Evolutionary conservation across 2,888 invertebrate species (phyloP).

Genomic region (Apotomis capreana): DNA sequence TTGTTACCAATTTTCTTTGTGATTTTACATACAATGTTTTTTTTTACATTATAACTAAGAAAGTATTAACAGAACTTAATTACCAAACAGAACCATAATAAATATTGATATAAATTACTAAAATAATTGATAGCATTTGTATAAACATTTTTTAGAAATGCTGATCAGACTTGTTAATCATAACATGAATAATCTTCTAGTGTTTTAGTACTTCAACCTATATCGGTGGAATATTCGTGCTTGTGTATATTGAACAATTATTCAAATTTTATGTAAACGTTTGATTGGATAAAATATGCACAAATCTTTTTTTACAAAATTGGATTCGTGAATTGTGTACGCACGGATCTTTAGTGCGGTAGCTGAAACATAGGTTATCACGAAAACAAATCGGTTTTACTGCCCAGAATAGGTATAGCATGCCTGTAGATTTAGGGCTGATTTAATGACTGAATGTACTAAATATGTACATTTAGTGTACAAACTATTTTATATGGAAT

Average conservation of each 20-base stretch:
- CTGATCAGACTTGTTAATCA: background rate
- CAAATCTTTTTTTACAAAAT: slow-evolving; percentile 11
- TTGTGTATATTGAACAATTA: slow-evolving; percentile 11
- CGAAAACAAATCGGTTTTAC: background rate
- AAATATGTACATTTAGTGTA: no score
- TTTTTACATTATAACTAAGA: no score
- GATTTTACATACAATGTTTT: no score
- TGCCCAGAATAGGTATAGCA: background rate
- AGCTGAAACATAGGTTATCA: background rate
- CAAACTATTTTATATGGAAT: no score
- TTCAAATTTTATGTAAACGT: slow-evolving; percentile 15
- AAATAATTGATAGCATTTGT: no score
- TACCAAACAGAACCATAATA: no score
- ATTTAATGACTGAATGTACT: background rate
- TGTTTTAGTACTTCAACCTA: background rate
- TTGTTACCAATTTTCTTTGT: no score
- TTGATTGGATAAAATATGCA: slow-evolving; percentile 27
- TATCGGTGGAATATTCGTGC: background rate
- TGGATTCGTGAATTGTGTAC: slow-evolving; percentile 12
- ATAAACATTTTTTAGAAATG: no score
- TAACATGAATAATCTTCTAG: background rate
- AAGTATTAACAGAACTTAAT: no score
- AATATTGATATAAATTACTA: no score
- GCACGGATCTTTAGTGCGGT: background rate
- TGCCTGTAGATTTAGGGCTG: background rate